Evolutionary conservation across 2,888 invertebrate genomes (phyloP), one percentile per base, ranked within the genome.

Genomic region (Plagodis pulveraria): DNA sequence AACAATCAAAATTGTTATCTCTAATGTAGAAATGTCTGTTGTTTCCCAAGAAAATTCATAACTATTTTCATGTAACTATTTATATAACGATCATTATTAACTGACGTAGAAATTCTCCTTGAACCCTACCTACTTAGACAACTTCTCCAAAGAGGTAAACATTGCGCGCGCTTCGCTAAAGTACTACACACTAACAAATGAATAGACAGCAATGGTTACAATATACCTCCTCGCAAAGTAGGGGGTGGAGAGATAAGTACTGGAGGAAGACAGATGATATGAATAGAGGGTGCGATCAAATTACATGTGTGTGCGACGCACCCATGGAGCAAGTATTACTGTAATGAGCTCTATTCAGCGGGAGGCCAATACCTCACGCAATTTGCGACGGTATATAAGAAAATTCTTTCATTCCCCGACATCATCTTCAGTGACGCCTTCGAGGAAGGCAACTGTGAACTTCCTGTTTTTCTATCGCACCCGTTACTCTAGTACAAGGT

Each of bases 291-390:
- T 77, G 88, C 77, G 84, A 80, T 72, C 72, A 67, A 74, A 89
- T 89, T 86, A 87, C 84, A 83, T 84, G 86, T 87, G 84, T 82
- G 80, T 74, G 76, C 80, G 81, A 83, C 88, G 86, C 89, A 80
- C 91, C 91, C 86, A 79, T 76, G 64, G 51, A 6, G 48, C 44
- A 54, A 63, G 61, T 71, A 79, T 78, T 74, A 71, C 74, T 73
- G 75, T 90, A 89, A 91, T 87, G 89, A 91, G 76, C 74, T 71
- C 72, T 80, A 89, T 89, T 89, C 91, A 90, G 87, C 90, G 87
- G 91, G 91, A 80, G 87, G 89, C 79, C 80, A 83, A 86, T 85
- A 72, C 66, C 58, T 70, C 73, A 72, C 80, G 78, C 80, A 87
- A 88, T 89, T 90, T 87, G 80, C 73, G 71, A 63, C 73, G 72